phyloP scores from a whole-genome alignment of 2,113 vertebrate species.

The Axis porcinus region DNA sequence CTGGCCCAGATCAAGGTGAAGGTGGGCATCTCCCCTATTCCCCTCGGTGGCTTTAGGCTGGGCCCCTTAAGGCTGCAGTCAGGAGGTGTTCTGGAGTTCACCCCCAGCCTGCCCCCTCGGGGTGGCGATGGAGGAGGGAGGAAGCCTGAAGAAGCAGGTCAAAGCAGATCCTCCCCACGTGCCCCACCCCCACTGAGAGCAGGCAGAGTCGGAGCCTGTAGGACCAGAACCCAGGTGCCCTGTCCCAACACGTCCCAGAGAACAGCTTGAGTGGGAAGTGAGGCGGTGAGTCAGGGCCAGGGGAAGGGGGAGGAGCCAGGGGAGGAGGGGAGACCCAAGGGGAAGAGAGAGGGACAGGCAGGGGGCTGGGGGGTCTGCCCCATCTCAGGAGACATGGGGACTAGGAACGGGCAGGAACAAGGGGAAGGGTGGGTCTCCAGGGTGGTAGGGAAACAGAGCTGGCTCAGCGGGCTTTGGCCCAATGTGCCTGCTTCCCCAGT shows the following conservation, averaged over 20 bases:
- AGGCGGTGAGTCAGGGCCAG: conserved; percentile 41
- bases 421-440: not conserved
- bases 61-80: not conserved
- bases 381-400: not conserved
- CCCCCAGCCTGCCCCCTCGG: not conserved
- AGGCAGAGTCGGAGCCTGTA: conserved; percentile 70
- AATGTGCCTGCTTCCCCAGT: not conserved
- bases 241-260: conserved; percentile 75
- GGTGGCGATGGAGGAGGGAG: not conserved
- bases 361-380: not conserved
- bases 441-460: not conserved
- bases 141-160: conserved; percentile 69
- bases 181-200: conserved; percentile 65
- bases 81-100: conserved; percentile 72
- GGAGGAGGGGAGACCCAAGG: not conserved
- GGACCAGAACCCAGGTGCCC: conserved; percentile 74
- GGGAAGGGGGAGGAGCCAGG: not conserved
- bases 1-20: not conserved
- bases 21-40: not conserved
- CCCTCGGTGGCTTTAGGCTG: not conserved
- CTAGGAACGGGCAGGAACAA: not conserved
- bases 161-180: conserved; percentile 62
- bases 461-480: not conserved
- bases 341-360: not conserved
- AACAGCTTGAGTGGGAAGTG: conserved; percentile 65